Evolutionary conservation across 2,888 invertebrate genomes (phyloP), one percentile per base, ranked within the genome.

Genomic region (Leptinotarsa haldemani): DNA sequence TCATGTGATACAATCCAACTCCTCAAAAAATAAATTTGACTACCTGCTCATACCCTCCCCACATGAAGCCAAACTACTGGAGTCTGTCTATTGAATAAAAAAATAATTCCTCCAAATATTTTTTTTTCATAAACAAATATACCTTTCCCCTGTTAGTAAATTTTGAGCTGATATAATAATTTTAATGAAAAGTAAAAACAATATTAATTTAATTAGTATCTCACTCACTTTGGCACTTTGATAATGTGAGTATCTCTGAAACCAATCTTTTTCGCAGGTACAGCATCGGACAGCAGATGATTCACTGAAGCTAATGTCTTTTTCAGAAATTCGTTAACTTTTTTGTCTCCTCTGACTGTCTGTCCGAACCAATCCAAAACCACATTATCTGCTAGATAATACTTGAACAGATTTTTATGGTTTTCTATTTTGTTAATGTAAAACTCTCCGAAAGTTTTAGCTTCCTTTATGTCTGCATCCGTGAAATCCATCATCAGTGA

Each of bases 281-380:
- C 78, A 4, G 83, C 81, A 46, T 83, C 80, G 5, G 79, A 77
- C 67, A 87, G 82, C 20, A 82, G 71, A 75, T 87, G 87, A 47
- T 80, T 83, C n/a, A 84, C 77, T 15, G 82, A 81, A 15, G 78
- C 74, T 3, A 85, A 88, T 86, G 91, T 90, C 66, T 89, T 86
- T 80, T 90, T 90, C 3, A 92, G 80, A 78, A 92, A 92, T 4
- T 88, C 85, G 2, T 88, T 84, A 0, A 92, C 90, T 81, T 90
- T 91, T 82, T 89, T 89, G 77, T 89, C 89, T 0, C 90, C 90
- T 82, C 88, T 90, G 9, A 92, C 88, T 15, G 90, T 91, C 69
- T 90, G 88, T 0, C 92, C 93, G 83, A 93, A 93, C 92, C 92
- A 93, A 83, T 92, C 91, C 2, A 93, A 85, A 1, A 88, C 84